These are phyloP conservation scores for Dysmachus trigonus DNA, from an alignment of 2,888 invertebrate species.

Conservation along the genomic window DNA sequence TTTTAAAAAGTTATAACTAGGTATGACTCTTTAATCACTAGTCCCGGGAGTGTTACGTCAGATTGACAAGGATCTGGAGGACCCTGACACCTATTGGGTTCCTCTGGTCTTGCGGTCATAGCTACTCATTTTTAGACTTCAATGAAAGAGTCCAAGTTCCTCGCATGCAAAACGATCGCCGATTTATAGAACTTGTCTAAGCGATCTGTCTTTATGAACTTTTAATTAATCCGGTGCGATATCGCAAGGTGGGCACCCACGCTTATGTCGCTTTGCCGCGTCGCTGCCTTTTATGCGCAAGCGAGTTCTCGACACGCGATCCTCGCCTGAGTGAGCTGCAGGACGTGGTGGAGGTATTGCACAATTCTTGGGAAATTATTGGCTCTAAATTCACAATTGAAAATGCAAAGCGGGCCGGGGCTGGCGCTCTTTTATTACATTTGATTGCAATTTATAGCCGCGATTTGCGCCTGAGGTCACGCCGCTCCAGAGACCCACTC, in stretches of 20 bases:
- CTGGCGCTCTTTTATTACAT: conserved; percentile 8
- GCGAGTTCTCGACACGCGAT: neutral
- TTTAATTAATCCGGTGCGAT: neutral
- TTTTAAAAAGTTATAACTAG: no score
- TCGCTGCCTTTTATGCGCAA: neutral
- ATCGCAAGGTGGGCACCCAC: neutral
- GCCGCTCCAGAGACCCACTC: neutral
- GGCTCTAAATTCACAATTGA: conserved; percentile 18
- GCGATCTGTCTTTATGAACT: neutral
- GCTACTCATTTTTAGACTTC: no score
- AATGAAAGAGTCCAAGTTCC: neutral
- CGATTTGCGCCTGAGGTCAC: conserved; percentile 8
- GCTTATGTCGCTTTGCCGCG: no score
- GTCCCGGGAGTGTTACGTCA: no score
- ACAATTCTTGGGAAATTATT: conserved; percentile 4
- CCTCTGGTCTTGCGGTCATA: no score
- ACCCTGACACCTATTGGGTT: no score
- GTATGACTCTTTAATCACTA: no score
- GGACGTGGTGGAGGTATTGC: neutral
- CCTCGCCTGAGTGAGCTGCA: neutral
- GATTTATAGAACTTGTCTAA: neutral
- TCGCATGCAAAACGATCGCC: neutral
- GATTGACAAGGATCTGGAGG: no score
- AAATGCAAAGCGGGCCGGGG: neutral
- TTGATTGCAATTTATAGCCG: conserved; percentile 29